Evolutionary conservation across 2,888 invertebrate species (phyloP).

Genomic region (Laspeyria flexula): DNA sequence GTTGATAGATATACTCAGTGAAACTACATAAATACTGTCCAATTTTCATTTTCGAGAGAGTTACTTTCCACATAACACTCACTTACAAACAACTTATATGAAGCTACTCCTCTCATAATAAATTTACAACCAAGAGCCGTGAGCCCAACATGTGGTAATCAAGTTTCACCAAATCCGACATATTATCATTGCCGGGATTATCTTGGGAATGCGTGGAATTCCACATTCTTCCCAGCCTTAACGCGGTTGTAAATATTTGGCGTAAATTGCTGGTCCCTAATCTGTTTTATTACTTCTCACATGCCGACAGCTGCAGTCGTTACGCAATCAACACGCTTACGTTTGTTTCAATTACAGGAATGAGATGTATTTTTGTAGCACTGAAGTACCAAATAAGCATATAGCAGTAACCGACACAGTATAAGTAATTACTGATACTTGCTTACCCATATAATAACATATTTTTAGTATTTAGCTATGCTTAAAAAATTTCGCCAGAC

Average conservation of each 20-base stretch:
- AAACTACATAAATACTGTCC: too few species aligned
- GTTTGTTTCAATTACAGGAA: constrained; percentile 7
- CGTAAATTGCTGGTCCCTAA: constrained; percentile 18
- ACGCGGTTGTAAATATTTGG: constrained; percentile 25
- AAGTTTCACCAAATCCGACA: constrained; percentile 29
- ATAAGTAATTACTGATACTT: too few species aligned
- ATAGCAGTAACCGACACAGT: too few species aligned
- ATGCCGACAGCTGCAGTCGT: constrained; percentile 7
- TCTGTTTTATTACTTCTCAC: constrained; percentile 27
- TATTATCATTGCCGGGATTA: constrained; percentile 38
- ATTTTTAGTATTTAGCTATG: too few species aligned
- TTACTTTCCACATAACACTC: constrained; percentile 3
- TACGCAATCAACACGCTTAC: constrained; percentile 3
- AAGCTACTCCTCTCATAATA: constrained; percentile 33
- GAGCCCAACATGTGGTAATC: constrained; percentile 31
- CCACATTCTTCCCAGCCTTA: constrained; percentile 16
- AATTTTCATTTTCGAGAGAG: too few species aligned
- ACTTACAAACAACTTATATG: constrained; percentile 22
- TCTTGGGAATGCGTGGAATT: constrained; percentile 32
- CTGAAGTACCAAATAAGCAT: too few species aligned
- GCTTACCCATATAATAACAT: too few species aligned
- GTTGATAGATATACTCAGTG: too few species aligned
- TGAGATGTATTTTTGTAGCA: too few species aligned
- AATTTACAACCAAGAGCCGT: constrained; percentile 27
- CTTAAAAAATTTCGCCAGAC: too few species aligned